Percentiles rank a stretch among this genome's conserved stretches.
Evolutionary conservation across 2,888 invertebrate species (phyloP).

Genomic region (Stegophylla sp.): DNA sequence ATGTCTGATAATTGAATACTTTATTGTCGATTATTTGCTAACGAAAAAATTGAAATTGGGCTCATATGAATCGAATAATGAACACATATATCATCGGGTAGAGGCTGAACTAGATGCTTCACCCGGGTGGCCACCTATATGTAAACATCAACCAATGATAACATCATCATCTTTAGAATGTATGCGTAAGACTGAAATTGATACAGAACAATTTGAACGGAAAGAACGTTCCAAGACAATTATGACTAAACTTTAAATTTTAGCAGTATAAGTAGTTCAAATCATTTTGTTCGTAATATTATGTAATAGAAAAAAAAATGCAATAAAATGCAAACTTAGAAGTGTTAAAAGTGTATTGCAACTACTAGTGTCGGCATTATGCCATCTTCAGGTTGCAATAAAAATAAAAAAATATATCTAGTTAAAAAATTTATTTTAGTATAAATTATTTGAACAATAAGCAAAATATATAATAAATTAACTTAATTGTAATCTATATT

Average conservation of each 20-base stretch:
- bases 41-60: slow-evolving; percentile 45
- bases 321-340: too few species aligned
- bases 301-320: too few species aligned
- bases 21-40: slow-evolving; percentile 69
- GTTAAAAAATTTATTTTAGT: too few species aligned
- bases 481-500: too few species aligned
- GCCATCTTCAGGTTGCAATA: too few species aligned
- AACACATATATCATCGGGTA: slow-evolving; percentile 28
- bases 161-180: slow-evolving; percentile 51
- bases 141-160: slow-evolving; percentile 53
- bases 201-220: slow-evolving; percentile 54
- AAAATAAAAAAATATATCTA: too few species aligned
- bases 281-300: not conserved
- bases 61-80: slow-evolving; percentile 32
- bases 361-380: too few species aligned
- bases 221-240: slow-evolving; percentile 50
- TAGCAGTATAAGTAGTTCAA: not conserved
- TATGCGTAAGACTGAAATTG: slow-evolving; percentile 56
- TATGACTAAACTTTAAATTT: slow-evolving; percentile 31
- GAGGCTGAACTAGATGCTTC: slow-evolving; percentile 39
- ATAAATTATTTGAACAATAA: too few species aligned
- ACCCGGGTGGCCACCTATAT: slow-evolving; percentile 55
- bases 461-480: too few species aligned
- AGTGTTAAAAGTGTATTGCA: too few species aligned
- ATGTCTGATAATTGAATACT: slow-evolving; percentile 68